Percentiles rank a stretch among this genome's conserved stretches.
These are phyloP conservation scores for Drosophila nebulosa DNA, from an alignment of 1,140 invertebrate genomes.

Conservation along the genomic window DNA sequence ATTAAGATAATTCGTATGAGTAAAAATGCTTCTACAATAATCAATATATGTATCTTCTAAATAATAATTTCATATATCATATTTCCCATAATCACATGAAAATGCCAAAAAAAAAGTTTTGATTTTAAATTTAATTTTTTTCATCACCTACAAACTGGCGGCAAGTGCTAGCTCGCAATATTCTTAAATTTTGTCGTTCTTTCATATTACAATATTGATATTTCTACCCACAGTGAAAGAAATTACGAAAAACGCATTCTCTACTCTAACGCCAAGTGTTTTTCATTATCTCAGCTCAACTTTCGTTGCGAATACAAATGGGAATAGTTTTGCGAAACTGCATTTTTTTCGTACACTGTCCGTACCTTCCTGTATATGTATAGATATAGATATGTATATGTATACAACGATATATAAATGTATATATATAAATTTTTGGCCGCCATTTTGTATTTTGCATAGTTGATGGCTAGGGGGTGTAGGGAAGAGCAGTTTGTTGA, in stretches of 20 bases:
- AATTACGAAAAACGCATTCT: not conserved
- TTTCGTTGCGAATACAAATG: not conserved
- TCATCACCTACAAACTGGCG: too few species aligned
- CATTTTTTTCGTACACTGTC: not conserved
- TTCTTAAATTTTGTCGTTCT: too few species aligned
- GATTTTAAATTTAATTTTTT: too few species aligned
- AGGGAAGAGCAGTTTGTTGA: constrained; percentile 36
- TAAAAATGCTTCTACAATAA: too few species aligned
- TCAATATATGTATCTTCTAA: too few species aligned
- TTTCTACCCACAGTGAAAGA: not conserved
- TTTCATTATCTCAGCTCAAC: not conserved
- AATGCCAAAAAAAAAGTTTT: too few species aligned
- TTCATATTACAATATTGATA: too few species aligned
- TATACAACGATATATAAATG: constrained; percentile 11
- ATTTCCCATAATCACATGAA: too few species aligned
- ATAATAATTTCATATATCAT: too few species aligned
- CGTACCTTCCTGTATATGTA: not conserved
- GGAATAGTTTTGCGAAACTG: constrained; percentile 26
- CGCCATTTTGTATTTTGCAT: constrained; percentile 69
- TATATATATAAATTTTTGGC: constrained; percentile 20
- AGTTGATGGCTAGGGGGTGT: not conserved
- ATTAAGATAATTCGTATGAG: too few species aligned
- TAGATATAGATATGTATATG: not conserved
- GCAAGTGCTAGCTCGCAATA: too few species aligned
- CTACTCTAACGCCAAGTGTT: not conserved